These are phyloP conservation scores for Caenorhabditis briggsae DNA, from an alignment of 1,140 invertebrate genomes.

Conservation along the genomic window DNA sequence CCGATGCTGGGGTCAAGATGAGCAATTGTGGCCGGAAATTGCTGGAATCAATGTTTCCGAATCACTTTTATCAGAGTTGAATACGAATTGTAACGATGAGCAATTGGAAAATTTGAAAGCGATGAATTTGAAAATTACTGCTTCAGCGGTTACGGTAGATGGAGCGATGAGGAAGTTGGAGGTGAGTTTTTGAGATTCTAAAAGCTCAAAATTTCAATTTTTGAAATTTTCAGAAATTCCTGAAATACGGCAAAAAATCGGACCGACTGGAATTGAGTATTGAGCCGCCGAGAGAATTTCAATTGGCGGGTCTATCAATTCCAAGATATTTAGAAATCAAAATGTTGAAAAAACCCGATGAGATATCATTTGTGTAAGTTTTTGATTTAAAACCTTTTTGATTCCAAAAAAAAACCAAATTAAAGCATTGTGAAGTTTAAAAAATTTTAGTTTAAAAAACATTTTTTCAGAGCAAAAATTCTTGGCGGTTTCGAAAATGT, in stretches of 20 bases:
- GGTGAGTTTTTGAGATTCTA: slow-evolving; percentile 15
- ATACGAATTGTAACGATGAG: neutral
- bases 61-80: neutral
- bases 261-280: neutral
- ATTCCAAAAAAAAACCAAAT: too few species aligned
- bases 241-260: neutral
- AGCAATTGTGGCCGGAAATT: neutral
- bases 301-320: neutral
- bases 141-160: neutral
- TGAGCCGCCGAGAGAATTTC: neutral
- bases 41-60: neutral
- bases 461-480: neutral
- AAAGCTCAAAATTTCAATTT: too few species aligned
- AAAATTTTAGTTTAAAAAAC: neutral
- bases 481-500: neutral
- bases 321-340: neutral
- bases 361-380: too few species aligned
- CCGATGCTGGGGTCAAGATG: neutral
- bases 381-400: too few species aligned
- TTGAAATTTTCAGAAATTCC: neutral
- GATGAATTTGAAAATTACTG: neutral
- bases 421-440: too few species aligned
- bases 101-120: neutral
- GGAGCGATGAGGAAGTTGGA: neutral
- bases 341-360: neutral